Conservation (phyloP, 2,888 invertebrate genomes). For the Incurvaria masculella region DNA sequence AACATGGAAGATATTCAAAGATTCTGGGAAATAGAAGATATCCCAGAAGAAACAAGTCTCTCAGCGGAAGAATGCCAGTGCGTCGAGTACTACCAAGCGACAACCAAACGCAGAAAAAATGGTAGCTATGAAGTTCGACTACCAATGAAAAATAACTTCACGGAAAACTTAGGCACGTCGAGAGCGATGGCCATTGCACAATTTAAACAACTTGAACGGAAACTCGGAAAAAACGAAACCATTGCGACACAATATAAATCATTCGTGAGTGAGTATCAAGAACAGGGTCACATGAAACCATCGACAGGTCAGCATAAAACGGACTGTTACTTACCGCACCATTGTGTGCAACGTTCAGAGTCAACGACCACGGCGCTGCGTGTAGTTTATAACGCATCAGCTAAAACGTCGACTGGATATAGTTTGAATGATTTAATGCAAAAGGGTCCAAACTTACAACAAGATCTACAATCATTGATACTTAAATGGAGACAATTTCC, state of each 20-base stretch:
- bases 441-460: too few species aligned
- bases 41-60: too few species aligned
- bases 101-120: too few species aligned
- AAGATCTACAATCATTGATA: too few species aligned
- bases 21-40: conserved; percentile 9
- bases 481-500: too few species aligned
- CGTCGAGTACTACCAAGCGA: too few species aligned
- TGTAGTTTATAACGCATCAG: conserved; percentile 17
- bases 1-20: conserved; percentile 6
- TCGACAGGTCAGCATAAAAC: too few species aligned
- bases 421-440: conserved; percentile 7
- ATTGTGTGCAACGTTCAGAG: conserved; percentile 12
- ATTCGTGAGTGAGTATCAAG: conserved; percentile 12
- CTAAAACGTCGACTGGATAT: background rate
- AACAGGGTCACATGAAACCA: conserved; percentile 11
- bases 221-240: too few species aligned
- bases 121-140: conserved; percentile 12
- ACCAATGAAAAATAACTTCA: conserved; percentile 11
- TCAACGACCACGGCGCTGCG: conserved; percentile 15
- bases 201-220: too few species aligned
- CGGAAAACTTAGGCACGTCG: conserved; percentile 13
- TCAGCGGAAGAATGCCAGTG: too few species aligned
- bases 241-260: conserved; percentile 10
- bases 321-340: background rate
- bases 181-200: conserved; percentile 15